These are phyloP conservation scores for Eutrigla gurnardus DNA, from an alignment of 2,797 vertebrate species.

Conservation along the genomic window DNA sequence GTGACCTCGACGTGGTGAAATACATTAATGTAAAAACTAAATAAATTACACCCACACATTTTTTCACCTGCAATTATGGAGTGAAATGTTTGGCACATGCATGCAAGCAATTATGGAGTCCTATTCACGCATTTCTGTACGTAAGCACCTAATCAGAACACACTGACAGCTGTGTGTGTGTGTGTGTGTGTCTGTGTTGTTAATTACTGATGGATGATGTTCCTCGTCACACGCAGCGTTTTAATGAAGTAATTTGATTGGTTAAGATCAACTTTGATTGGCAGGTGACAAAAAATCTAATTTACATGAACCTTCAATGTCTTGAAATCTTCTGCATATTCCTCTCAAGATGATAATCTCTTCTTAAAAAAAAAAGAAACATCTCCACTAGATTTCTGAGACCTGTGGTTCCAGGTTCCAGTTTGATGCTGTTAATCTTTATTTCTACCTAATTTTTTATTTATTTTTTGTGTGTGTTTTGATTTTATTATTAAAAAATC, in stretches of 20 bases:
- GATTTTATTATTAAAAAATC: too few relatives aligned
- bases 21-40: slow-evolving; percentile 43
- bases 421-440: too few relatives aligned
- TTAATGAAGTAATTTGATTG: slow-evolving; percentile 57
- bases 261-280: slow-evolving; percentile 49
- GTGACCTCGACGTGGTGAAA: slow-evolving; percentile 33
- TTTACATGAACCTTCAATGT: slow-evolving; percentile 37
- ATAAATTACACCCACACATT: slow-evolving; percentile 55
- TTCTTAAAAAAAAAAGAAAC: slow-evolving; percentile 1
- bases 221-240: slow-evolving; percentile 13
- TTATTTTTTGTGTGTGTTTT: too few relatives aligned
- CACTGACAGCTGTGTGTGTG: slow-evolving; percentile 60
- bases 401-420: too few relatives aligned
- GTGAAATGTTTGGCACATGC: slow-evolving; percentile 71
- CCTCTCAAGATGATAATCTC: slow-evolving; percentile 18
- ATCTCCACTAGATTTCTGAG: neutral
- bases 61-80: slow-evolving; percentile 71
- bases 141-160: slow-evolving; percentile 69
- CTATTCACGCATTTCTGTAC: slow-evolving; percentile 62
- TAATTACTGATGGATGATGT: slow-evolving; percentile 41
- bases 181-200: slow-evolving; percentile 41
- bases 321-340: neutral
- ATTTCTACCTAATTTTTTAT: too few relatives aligned
- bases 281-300: slow-evolving; percentile 42
- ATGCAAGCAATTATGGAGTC: slow-evolving; percentile 66